Conservation (phyloP, 2,113 vertebrate genomes). For the Neomonachus schauinslandi region DNA sequence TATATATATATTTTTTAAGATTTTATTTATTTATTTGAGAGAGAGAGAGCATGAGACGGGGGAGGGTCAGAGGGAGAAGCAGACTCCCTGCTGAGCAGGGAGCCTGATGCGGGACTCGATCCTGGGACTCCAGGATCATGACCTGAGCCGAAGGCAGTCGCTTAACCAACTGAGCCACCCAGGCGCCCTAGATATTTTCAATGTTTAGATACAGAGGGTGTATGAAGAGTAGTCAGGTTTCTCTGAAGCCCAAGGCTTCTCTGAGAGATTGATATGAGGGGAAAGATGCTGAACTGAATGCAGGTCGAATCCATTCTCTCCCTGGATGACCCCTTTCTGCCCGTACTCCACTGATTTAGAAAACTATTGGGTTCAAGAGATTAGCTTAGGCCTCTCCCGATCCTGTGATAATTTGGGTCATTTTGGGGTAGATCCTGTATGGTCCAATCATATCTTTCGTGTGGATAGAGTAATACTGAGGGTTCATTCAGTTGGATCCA, state of each 20-base stretch:
- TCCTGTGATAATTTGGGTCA: not conserved
- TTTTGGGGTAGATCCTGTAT: not conserved
- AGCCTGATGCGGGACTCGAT: too few species aligned
- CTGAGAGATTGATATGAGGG: not conserved
- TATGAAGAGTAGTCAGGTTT: not conserved
- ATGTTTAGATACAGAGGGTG: conserved; percentile 33
- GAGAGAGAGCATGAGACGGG: too few species aligned
- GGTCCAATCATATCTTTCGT: not conserved
- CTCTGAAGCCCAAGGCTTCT: not conserved
- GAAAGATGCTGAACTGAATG: conserved; percentile 22
- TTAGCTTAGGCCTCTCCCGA: not conserved
- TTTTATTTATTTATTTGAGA: too few species aligned
- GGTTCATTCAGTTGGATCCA: not conserved
- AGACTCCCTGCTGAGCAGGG: too few species aligned
- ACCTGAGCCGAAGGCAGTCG: too few species aligned
- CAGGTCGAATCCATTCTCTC: not conserved
- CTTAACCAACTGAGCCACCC: too few species aligned
- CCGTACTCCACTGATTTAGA: not conserved
- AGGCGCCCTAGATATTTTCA: conserved; percentile 21
- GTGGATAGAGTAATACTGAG: not conserved
- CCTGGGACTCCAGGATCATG: too few species aligned
- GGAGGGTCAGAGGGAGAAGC: too few species aligned
- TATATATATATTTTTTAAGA: not conserved
- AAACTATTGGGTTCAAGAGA: not conserved
- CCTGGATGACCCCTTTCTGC: not conserved